These are phyloP conservation scores for Polypterus bichir DNA, from an alignment of 2,113 vertebrate species.

Conservation along the genomic window DNA sequence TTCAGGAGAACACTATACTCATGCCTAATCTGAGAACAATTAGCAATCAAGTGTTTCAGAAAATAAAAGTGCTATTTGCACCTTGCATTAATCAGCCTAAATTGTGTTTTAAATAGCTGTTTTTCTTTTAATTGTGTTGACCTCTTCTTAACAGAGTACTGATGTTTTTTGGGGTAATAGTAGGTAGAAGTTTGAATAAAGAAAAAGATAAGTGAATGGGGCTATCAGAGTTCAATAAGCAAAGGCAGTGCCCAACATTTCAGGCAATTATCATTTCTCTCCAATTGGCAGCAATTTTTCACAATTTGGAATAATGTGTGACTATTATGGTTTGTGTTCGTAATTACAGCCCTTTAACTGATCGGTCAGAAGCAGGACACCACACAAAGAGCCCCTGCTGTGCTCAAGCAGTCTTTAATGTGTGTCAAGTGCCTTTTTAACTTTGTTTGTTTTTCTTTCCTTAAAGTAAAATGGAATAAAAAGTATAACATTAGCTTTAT, in stretches of 20 bases:
- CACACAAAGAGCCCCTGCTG: not conserved
- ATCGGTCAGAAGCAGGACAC: not conserved
- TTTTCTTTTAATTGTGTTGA: slow-evolving; percentile 11
- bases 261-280: slow-evolving; percentile 3
- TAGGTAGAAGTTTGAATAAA: not conserved
- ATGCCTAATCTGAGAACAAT: slow-evolving; percentile 38
- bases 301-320: slow-evolving; percentile 3
- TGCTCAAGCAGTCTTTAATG: not conserved
- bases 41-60: slow-evolving; percentile 24
- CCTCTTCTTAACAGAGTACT: slow-evolving; percentile 7
- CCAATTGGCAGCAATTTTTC: not conserved
- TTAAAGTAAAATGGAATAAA: too few species aligned
- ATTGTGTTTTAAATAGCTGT: slow-evolving; percentile 26
- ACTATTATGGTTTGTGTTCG: not conserved
- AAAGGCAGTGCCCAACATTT: not conserved
- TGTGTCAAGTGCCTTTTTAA: not conserved
- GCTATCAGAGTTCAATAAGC: not conserved
- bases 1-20: too few species aligned
- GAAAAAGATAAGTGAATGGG: not conserved
- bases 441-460: too few species aligned
- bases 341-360: not conserved
- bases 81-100: slow-evolving; percentile 31
- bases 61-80: slow-evolving; percentile 12
- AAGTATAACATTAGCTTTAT: too few species aligned
- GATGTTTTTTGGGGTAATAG: too few species aligned